A percentile compares a stretch with the other conserved stretches of the same genome.
These are phyloP conservation scores for Scaptomyza montana DNA, from an alignment of 1,140 invertebrate genomes.

Conservation along the genomic window DNA sequence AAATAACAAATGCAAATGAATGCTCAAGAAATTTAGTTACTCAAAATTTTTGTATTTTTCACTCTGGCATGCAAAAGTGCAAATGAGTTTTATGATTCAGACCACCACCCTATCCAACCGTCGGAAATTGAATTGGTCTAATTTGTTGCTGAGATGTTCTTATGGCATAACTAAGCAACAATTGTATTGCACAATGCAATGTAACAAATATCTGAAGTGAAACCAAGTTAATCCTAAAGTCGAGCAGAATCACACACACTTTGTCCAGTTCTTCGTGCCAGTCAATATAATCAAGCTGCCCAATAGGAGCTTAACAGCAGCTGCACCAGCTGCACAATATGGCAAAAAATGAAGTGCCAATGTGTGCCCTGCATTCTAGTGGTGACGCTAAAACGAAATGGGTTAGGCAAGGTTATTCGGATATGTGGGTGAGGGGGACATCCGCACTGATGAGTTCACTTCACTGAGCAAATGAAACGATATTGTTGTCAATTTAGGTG, in stretches of 20 bases:
- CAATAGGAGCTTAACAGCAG: constrained; percentile 29
- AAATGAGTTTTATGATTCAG: constrained; percentile 59
- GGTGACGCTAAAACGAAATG: not conserved
- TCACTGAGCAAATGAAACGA: constrained; percentile 81
- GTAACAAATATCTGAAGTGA: constrained; percentile 19
- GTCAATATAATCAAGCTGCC: constrained; percentile 77
- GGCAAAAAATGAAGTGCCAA: constrained; percentile 70
- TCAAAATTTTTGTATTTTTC: constrained; percentile 59
- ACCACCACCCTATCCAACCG: not conserved
- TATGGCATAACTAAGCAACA: constrained; percentile 44
- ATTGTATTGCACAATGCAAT: constrained; percentile 38
- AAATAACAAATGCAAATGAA: constrained; percentile 82
- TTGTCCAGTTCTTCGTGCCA: constrained; percentile 33
- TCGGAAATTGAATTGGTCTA: constrained; percentile 73
- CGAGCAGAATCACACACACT: constrained; percentile 17
- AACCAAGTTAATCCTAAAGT: constrained; percentile 51
- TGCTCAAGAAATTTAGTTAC: constrained; percentile 73
- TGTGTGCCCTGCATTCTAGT: constrained; percentile 35
- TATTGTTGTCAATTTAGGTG: constrained; percentile 82
- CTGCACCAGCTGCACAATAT: constrained; percentile 17
- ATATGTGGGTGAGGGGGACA: constrained; percentile 11
- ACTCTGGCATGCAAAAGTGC: constrained; percentile 50
- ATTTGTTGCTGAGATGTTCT: constrained; percentile 55
- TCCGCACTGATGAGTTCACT: constrained; percentile 78
- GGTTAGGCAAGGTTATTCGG: not conserved